Evolutionary conservation across 1,140 invertebrate genomes (phyloP).

Genomic region (Euborellia annulipes): DNA sequence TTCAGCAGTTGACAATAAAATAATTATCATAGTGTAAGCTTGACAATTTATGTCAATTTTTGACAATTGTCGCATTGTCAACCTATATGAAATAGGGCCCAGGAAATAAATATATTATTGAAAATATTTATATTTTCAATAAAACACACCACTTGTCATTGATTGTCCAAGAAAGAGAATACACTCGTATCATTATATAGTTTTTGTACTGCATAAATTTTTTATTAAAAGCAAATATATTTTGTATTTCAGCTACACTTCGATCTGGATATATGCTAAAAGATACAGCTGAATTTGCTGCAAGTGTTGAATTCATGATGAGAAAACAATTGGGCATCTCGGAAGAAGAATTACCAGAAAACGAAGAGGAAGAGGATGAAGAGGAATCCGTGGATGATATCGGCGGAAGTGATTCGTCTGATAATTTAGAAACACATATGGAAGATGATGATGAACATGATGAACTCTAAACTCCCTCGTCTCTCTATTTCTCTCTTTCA

Average conservation of each 20-base stretch:
- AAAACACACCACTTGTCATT: too few relatives aligned
- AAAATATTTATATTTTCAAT: too few relatives aligned
- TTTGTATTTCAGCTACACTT: constrained; percentile 51
- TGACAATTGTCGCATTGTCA: too few relatives aligned
- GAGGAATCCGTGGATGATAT: constrained; percentile 1
- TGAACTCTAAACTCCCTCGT: constrained; percentile 10
- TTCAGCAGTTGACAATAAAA: too few relatives aligned
- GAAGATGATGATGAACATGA: constrained; percentile 13
- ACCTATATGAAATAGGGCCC: too few relatives aligned
- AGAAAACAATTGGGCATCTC: constrained; percentile 66
- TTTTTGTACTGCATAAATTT: background rate
- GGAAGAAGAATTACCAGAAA: constrained; percentile 48
- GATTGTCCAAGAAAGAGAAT: too few relatives aligned
- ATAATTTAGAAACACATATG: too few relatives aligned
- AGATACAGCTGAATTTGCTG: constrained; percentile 75
- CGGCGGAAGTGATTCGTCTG: too few relatives aligned
- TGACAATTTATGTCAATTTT: too few relatives aligned
- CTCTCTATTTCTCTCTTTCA: too few relatives aligned
- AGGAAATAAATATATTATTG: too few relatives aligned
- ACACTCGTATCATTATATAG: background rate
- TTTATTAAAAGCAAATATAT: background rate
- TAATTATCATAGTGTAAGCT: too few relatives aligned
- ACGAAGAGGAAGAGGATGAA: constrained; percentile 28
- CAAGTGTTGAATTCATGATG: constrained; percentile 76
- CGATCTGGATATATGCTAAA: constrained; percentile 77